A percentile compares a stretch with the other conserved stretches of the same genome.
phyloP scores from a whole-genome alignment of 1,140 invertebrate species.

The Drosophila sucinea region DNA sequence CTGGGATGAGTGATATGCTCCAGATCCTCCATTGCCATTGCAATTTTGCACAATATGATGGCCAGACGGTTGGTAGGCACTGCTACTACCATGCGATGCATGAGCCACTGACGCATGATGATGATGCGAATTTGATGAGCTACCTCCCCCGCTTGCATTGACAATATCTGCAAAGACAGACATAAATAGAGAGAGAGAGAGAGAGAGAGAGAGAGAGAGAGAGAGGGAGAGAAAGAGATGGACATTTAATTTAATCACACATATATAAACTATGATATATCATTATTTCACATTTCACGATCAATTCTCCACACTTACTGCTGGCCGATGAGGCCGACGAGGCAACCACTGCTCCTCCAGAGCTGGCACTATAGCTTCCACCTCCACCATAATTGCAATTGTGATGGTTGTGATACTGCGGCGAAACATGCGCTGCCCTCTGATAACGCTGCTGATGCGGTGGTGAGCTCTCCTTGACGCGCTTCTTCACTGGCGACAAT shows the following conservation, averaged over 20 bases:
- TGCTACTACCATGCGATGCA: conserved; percentile 52
- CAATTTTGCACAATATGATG: conserved; percentile 73
- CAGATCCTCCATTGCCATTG: conserved; percentile 42
- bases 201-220: too few species aligned
- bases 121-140: conserved; percentile 66
- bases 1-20: conserved; percentile 61
- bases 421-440: conserved; percentile 83
- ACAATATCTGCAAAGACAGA: conserved; percentile 62
- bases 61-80: conserved; percentile 50
- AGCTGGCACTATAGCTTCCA: conserved; percentile 40
- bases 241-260: too few species aligned
- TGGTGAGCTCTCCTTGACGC: conserved; percentile 98
- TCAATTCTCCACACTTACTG: conserved; percentile 49
- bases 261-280: too few species aligned
- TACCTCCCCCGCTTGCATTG: conserved; percentile 53
- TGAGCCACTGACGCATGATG: conserved; percentile 64
- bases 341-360: conserved; percentile 60
- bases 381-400: conserved; percentile 77
- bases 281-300: too few species aligned
- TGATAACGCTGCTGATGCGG: conserved; percentile 87
- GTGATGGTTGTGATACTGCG: conserved; percentile 76
- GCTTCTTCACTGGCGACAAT: conserved; percentile 97
- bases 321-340: conserved; percentile 69
- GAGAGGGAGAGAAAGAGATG: too few species aligned
- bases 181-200: not conserved